Evolutionary conservation across 2,113 vertebrate species (phyloP).

Genomic region (Physeter macrocephalus): DNA sequence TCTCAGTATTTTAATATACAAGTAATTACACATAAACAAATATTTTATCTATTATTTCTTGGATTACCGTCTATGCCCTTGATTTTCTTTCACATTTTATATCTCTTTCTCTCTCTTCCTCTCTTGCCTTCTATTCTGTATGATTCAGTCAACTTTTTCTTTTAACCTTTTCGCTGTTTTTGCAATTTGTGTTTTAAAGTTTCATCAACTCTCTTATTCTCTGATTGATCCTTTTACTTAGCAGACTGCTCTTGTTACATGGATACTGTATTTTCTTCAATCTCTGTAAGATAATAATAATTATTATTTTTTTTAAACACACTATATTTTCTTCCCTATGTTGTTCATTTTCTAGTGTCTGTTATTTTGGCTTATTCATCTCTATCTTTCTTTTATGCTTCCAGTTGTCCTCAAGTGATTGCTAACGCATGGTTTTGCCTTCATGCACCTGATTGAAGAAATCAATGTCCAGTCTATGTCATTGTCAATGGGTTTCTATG

Average conservation of each 20-base stretch:
- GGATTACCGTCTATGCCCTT: background rate
- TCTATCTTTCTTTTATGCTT: background rate
- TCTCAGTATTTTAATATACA: background rate
- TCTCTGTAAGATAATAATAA: background rate
- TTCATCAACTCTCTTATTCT: background rate
- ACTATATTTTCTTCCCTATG: background rate
- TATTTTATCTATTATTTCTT: background rate
- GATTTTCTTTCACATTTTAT: background rate
- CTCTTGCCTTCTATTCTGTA: background rate
- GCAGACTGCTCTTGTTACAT: background rate
- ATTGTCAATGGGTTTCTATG: background rate
- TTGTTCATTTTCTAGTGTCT: background rate
- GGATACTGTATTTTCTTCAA: background rate
- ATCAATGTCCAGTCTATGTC: background rate
- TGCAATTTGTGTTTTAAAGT: background rate
- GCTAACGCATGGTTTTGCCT: background rate
- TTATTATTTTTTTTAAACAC: background rate
- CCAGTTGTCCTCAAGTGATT: background rate
- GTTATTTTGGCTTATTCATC: background rate
- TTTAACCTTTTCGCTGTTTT: background rate
- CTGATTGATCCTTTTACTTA: background rate
- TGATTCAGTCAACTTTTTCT: background rate
- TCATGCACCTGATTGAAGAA: background rate
- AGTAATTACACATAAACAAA: background rate
- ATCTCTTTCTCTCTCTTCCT: background rate